Conservation (phyloP, 2,113 vertebrate species). For the Sinocyclocheilus rhinocerous region DNA sequence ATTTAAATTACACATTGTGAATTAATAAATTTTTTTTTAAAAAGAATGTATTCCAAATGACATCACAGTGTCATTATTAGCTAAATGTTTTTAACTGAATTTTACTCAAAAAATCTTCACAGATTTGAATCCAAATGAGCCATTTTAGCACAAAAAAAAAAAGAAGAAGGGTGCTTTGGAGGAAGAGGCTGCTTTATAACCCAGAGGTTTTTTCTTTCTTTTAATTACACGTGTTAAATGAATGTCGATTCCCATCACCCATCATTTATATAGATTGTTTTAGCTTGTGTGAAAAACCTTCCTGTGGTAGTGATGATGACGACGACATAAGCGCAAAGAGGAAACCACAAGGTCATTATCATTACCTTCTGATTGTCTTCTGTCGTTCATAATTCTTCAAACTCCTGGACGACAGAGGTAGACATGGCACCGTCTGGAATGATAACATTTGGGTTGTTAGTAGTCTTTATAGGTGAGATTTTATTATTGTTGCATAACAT, state of each 20-base stretch:
- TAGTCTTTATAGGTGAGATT: too few relatives aligned
- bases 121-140: neutral
- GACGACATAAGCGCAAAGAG: neutral
- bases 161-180: neutral
- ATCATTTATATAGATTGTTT: too few relatives aligned
- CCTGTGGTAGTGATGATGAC: neutral
- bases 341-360: neutral
- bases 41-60: too few relatives aligned
- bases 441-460: neutral
- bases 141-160: too few relatives aligned
- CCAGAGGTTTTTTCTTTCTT: too few relatives aligned
- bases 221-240: too few relatives aligned
- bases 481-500: too few relatives aligned
- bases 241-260: too few relatives aligned
- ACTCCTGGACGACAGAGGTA: neutral
- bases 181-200: neutral
- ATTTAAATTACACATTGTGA: too few relatives aligned
- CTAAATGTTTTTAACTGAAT: neutral
- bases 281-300: neutral
- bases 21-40: too few relatives aligned
- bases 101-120: neutral
- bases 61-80: too few relatives aligned
- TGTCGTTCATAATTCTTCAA: neutral
- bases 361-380: neutral
- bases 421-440: neutral